These are phyloP conservation scores for Drosophila repletoides DNA, from an alignment of 1,140 invertebrate genomes.

Conservation along the genomic window DNA sequence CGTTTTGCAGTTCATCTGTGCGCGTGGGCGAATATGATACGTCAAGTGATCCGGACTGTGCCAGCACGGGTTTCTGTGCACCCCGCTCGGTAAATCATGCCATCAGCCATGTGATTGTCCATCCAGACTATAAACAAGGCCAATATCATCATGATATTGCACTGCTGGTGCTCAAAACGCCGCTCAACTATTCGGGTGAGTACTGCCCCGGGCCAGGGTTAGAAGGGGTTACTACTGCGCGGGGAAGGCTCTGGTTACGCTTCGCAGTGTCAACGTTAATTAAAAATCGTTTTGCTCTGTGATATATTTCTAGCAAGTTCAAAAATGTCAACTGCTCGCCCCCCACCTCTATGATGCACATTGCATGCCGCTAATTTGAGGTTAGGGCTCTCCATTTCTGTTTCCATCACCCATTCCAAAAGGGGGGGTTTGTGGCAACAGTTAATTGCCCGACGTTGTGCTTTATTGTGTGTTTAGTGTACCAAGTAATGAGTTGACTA, in stretches of 20 bases:
- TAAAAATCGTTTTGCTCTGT: slow-evolving; percentile 77
- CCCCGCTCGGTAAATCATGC: slow-evolving; percentile 86
- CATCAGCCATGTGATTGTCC: slow-evolving; percentile 86
- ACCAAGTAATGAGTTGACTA: slow-evolving; percentile 45
- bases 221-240: neutral
- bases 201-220: neutral
- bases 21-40: slow-evolving; percentile 87
- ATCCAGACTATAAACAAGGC: slow-evolving; percentile 87
- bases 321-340: slow-evolving; percentile 52
- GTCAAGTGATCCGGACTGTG: slow-evolving; percentile 86
- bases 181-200: slow-evolving; percentile 87
- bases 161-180: slow-evolving; percentile 85
- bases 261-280: slow-evolving; percentile 63
- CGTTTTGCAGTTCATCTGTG: slow-evolving; percentile 83
- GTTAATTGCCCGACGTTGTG: slow-evolving; percentile 37
- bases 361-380: slow-evolving; percentile 68
- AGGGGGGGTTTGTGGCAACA: neutral
- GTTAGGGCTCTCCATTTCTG: slow-evolving; percentile 31
- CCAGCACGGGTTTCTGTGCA: slow-evolving; percentile 86
- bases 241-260: slow-evolving; percentile 40
- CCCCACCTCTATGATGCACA: slow-evolving; percentile 3
- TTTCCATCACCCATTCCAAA: neutral
- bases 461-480: slow-evolving; percentile 55
- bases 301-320: slow-evolving; percentile 58
- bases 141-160: slow-evolving; percentile 88